Base-by-base conservation (phyloP, 2,888 invertebrate genomes). In the Drosophila koepferae region DNA sequence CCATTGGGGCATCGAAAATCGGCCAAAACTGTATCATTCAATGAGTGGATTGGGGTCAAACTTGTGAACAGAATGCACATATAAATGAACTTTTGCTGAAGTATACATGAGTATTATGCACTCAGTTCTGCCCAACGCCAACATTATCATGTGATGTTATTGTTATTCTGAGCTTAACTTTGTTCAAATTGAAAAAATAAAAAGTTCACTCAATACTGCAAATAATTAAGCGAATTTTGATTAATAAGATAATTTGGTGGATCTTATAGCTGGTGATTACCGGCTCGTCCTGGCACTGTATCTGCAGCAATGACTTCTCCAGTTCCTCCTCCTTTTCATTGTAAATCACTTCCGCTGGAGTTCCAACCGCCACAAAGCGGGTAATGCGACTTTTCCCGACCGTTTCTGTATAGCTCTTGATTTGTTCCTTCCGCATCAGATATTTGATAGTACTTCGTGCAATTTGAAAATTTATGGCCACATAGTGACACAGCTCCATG, bases 331-430 rank as follows among this genome's bases (percentile, higher is more conserved):
- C 74, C 12, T 80, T 77, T 7, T 79, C 78, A 2, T 74, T 77
- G 4, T 79, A 60, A 6, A 72, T 63, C 6, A 74, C 63, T 5
- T 81, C 80, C 0, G 80, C 79, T 4, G 74, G 51, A 10, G 43
- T 48, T 2, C 48, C 72, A n/a, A 67, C 28, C 3, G 72, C 74
- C 28, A 93, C 92, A 85, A 91, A 94, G 87, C 93, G 94, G 12
- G 93, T 92, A 0, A 94, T 92, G 49, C 95, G 92, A 78, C 95
- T 95, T 44, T 95, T 93, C 10, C 95, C 95, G 48, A 93, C 90
- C 78, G 95, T 95, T 51, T 94, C 93, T 90, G 94, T 93, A 72
- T 94, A 94, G 1, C 93, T 93, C 14, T 94, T 93, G 7, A 95
- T 92, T n/a, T 94, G 82, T 2, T 90, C 84, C 9, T 77, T 71